Percentiles rank a stretch among this genome's conserved stretches.
These are phyloP conservation scores for Argyrosomus regius DNA, from an alignment of 2,797 vertebrate species.

Conservation along the genomic window DNA sequence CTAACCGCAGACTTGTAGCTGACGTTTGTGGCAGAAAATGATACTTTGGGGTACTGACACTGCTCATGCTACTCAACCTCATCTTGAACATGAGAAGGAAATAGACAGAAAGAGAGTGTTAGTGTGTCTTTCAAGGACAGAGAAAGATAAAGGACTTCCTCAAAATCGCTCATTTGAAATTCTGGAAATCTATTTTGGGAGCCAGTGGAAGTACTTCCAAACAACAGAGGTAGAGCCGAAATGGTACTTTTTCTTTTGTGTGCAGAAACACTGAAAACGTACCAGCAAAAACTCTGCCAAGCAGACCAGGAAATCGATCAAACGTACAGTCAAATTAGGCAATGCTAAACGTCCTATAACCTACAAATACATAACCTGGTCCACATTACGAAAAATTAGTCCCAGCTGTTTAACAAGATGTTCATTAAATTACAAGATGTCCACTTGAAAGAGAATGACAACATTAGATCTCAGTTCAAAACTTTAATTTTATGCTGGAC, in stretches of 20 bases:
- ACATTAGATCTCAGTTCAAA: neutral
- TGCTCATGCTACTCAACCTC: neutral
- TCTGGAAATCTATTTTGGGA: constrained; percentile 13
- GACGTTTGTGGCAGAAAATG: neutral
- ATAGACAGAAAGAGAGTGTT: neutral
- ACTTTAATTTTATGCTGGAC: neutral
- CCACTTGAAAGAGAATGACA: neutral
- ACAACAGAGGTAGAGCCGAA: neutral
- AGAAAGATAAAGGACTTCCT: neutral
- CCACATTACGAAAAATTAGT: neutral
- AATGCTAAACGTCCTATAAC: neutral
- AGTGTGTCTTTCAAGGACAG: neutral
- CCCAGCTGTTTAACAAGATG: neutral
- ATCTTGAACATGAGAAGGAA: neutral
- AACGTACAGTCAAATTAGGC: neutral
- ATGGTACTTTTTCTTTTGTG: neutral
- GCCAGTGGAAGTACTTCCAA: neutral
- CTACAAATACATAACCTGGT: neutral
- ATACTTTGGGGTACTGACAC: neutral
- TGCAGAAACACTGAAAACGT: neutral
- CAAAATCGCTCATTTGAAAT: constrained; percentile 10
- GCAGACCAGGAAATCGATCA: neutral
- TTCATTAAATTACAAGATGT: neutral
- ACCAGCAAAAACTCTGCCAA: neutral
- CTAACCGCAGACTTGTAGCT: neutral